Base-by-base conservation (phyloP, 2,797 vertebrate species). In the Melanogrammus aeglefinus region DNA sequence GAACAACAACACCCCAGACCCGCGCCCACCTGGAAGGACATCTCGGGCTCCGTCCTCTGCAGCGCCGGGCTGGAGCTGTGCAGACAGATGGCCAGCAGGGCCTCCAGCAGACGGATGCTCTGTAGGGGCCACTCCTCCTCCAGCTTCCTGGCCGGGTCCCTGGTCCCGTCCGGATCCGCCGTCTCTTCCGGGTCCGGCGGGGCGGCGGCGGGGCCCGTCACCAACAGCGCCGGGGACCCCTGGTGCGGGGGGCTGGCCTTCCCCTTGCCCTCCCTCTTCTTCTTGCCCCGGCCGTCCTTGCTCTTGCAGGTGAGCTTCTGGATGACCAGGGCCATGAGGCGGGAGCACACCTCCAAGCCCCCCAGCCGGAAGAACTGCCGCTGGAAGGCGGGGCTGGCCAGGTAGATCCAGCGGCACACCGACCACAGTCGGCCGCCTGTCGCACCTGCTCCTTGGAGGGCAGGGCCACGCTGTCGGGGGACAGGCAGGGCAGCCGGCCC, bases 1-100 rank as follows among this genome's bases (percentile, higher is more conserved):
- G 44, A 51, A 51, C 14, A 1, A 14, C 41, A 12, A 44, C 41
- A 44, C 13, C 12, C 35, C 6, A 2, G 35, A 7, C 5, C 35
- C 35, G 35, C 6, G 5, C 6, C 24, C 84, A 99, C 98, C 96
- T 97, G 96, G 74, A 90, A 90, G 79, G 94, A 90, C 27, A 91
- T 84, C 81, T 98, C 97, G 0, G 83, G 83, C 79, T 99, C 97
- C 0, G 78, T 83, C 90, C 94, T 97, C 83, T 96, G 97, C 74
- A 96, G 92, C 75, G 91, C 80, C 12, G 92, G 94, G 88, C 91
- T 95, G 6, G 92, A 90, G 63, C 96, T 95, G 81, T 99, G 97
- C 2, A 99, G 95, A 91, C 97, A 99, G 87, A 99, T 97, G 2
- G 96, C 94, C 85, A 99, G 86, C 78, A 99, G 92, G 35, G 98